A percentile compares a stretch with the other conserved stretches of the same genome.
These are phyloP conservation scores for Percina caprodes DNA, from an alignment of 2,113 vertebrate species.

Conservation along the genomic window DNA sequence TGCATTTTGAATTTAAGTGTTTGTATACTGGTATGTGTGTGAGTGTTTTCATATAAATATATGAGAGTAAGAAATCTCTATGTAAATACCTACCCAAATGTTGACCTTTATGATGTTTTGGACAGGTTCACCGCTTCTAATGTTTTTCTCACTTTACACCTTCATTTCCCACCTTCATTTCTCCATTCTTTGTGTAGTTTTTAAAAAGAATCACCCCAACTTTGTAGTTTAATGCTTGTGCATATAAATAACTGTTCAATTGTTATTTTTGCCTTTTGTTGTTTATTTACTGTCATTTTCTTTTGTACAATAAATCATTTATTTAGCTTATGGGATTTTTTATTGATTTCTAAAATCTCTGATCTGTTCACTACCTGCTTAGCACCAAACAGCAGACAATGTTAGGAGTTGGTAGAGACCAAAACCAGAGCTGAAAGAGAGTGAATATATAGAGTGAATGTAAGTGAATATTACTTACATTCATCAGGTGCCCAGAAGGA, in stretches of 20 bases:
- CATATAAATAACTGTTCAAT: constrained; percentile 85
- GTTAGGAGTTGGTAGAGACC: too few relatives aligned
- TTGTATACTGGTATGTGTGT: constrained; percentile 81
- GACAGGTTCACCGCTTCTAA: constrained; percentile 86
- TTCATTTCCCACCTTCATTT: constrained; percentile 77
- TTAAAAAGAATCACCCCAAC: constrained; percentile 79
- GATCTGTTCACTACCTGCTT: background rate
- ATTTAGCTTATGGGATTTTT: constrained; percentile 83
- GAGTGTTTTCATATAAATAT: constrained; percentile 80
- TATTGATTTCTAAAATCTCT: constrained; percentile 37
- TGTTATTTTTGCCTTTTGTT: constrained; percentile 82
- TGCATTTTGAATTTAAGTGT: constrained; percentile 77
- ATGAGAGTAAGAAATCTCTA: constrained; percentile 80
- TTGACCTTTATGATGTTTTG: constrained; percentile 81
- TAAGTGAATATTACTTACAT: too few relatives aligned
- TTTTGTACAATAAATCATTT: constrained; percentile 93
- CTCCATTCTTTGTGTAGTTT: constrained; percentile 83
- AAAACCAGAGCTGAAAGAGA: too few relatives aligned
- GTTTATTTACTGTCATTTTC: constrained; percentile 87
- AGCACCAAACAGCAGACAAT: background rate
- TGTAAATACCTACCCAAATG: constrained; percentile 84
- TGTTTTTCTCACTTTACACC: constrained; percentile 72
- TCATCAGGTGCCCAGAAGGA: too few relatives aligned
- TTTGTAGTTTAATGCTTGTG: constrained; percentile 87
- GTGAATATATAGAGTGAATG: too few relatives aligned